These are phyloP conservation scores for Sylvilagus floridanus DNA, from an alignment of 2,797 vertebrate species.

Conservation along the genomic window DNA sequence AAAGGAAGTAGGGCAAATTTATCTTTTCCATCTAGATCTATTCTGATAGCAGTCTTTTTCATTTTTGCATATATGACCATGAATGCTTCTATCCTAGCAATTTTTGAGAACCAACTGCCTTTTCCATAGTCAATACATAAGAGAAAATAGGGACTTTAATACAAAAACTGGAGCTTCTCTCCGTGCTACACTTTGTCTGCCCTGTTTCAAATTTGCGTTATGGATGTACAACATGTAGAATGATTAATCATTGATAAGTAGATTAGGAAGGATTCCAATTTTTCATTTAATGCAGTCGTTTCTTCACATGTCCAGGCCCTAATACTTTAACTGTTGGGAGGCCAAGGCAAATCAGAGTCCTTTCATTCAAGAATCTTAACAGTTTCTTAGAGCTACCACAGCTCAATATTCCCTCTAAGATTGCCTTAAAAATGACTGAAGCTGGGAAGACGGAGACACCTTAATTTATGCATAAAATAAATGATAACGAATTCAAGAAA, in stretches of 20 bases:
- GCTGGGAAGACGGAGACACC: not conserved
- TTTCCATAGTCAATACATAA: not conserved
- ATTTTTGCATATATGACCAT: not conserved
- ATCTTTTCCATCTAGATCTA: not conserved
- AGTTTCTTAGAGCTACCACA: not conserved
- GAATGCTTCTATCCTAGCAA: not conserved
- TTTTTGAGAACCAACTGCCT: not conserved
- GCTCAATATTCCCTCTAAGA: not conserved
- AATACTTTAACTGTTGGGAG: not conserved
- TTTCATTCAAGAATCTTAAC: not conserved
- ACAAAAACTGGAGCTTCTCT: not conserved
- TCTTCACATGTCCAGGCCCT: not conserved
- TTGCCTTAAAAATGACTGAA: not conserved
- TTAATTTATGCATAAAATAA: not conserved
- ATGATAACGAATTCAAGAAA: not conserved
- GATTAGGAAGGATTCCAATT: not conserved
- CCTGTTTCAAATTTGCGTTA: not conserved
- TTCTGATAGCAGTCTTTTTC: not conserved
- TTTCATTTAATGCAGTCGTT: not conserved
- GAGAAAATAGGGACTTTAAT: not conserved
- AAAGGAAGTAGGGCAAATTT: not conserved
- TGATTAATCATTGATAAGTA: not conserved
- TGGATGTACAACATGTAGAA: not conserved
- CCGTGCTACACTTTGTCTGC: not conserved
- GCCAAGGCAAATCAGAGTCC: not conserved